Percentiles rank a stretch among this genome's conserved stretches.
phyloP scores from a whole-genome alignment of 2,888 invertebrate species.

The Pardosa pseudoannulata region DNA sequence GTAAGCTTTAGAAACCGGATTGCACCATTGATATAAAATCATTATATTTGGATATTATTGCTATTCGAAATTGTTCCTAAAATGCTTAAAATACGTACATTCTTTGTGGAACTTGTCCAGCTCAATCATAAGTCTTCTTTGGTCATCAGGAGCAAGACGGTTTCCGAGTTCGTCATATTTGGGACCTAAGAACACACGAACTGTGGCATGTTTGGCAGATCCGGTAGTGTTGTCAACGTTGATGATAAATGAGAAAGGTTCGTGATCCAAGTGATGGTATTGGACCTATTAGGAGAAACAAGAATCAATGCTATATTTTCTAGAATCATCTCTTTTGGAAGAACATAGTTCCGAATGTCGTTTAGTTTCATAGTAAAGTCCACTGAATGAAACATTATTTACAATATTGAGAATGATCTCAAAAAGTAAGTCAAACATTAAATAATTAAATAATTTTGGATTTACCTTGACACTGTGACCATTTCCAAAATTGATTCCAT shows the following conservation, averaged over 20 bases:
- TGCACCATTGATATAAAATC: too few relatives aligned
- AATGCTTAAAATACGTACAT: slow-evolving; percentile 80
- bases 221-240: slow-evolving; percentile 77
- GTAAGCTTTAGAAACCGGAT: too few relatives aligned
- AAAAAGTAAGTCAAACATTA: too few relatives aligned
- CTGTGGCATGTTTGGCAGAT: slow-evolving; percentile 81
- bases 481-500: slow-evolving; percentile 83
- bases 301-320: too few relatives aligned
- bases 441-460: too few relatives aligned
- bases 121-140: slow-evolving; percentile 84
- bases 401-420: too few relatives aligned
- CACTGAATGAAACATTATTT: too few relatives aligned
- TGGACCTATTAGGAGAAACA: slow-evolving; percentile 78
- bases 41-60: too few relatives aligned
- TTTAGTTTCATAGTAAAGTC: too few relatives aligned
- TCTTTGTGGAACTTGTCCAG: slow-evolving; percentile 84
- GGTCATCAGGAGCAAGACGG: slow-evolving; percentile 82
- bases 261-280: slow-evolving; percentile 87
- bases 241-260: slow-evolving; percentile 82
- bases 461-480: slow-evolving; percentile 50
- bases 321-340: too few relatives aligned
- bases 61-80: too few relatives aligned
- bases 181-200: slow-evolving; percentile 85
- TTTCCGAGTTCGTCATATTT: slow-evolving; percentile 83
- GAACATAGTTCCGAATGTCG: too few relatives aligned